Evolutionary conservation across 2,113 vertebrate genomes (phyloP), one percentile per base, ranked within the genome.

Genomic region (Holacanthus passer): DNA sequence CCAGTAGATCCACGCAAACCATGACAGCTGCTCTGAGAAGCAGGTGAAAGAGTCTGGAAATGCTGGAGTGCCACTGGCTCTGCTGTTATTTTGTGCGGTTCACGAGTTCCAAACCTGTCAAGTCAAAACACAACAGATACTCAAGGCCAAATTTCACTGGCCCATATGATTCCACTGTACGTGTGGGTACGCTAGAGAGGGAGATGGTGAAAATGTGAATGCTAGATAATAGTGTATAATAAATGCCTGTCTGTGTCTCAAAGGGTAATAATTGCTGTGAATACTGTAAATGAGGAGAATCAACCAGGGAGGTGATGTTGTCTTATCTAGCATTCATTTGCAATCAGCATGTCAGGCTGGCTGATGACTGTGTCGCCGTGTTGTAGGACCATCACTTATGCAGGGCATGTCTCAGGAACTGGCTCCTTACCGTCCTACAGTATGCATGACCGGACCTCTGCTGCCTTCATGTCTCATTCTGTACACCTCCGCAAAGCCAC

Each of bases 261-360:
- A 82, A 70, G 58, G 71, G 76, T 73, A 66, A 66, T 73, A 63
- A 78, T 63, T 86, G 22, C 74, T 50, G 52, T 73, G 62, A 77
- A 81, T 80, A 64, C 64, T 62, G 22, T 65, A 66, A 85, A 85
- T 80, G 31, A 84, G 19, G 32, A 76, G 56, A 87, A 74, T 83
- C 1, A 58, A 13, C 32, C 41, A 45, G 20, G 22, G 37, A 10
- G 2, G 7, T 55, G 48, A 31, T 74, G 35, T 62, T 66, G 56
- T 29, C 53, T 64, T 88, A 75, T 87, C 52, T 71, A 62, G 84
- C 85, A 90, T 85, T 89, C 58, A 77, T 89, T 91, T 88, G 78
- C 85, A 93, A 92, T 92, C 91, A 93, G 83, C 35, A 75, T 88
- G 82, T 89, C 76, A 86, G 66, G 39, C 41, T 77, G 69, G 53